Evolutionary conservation across 2,797 vertebrate genomes (phyloP), one percentile per base, ranked within the genome.

Genomic region (Gallinago stenura): DNA sequence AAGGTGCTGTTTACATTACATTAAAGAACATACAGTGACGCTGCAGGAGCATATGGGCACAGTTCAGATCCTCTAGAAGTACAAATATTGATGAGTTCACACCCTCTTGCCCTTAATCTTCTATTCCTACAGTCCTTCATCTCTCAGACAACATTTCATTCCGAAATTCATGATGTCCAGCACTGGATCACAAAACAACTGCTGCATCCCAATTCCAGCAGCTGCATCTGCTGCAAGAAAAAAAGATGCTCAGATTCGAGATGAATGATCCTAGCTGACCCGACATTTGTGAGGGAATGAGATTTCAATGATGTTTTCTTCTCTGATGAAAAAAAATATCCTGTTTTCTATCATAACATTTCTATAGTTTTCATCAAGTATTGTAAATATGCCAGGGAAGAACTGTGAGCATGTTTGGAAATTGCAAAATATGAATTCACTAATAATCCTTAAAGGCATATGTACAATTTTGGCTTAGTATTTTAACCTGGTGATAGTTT

Each of bases 41-140:
- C 39, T 90, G 75, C 41, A 92, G 53, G 37, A 88, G 20, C 20
- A 9, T 35, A 45, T 58, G 62, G 60, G 24, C 31, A 9, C 41
- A 46, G 54, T 53, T 75, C 39, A 46, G 37, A 28, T 82, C 62
- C 22, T 85, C n/a, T 11, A 62, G 82, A 79, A 91, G 20, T 66
- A n/a, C 50, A 93, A 77, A 61, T 83, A 78, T 33, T 31, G 76
- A 82, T 83, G 76, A 83, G 45, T 75, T 85, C 70, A 33, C 24
- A 33, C 31, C 65, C 56, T 78, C 46, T 75, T 91, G 90, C 66
- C 87, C 86, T 79, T 90, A 33, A 84, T 75, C 48, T 83, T 95
- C 83, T 79, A 62, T 65, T 87, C 54, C 48, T 93, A 57, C 39
- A 54, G 75, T 48, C 79, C 72, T 79, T 89, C 79, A 83, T 93